A percentile compares a stretch with the other conserved stretches of the same genome.
Evolutionary conservation across 2,888 invertebrate genomes (phyloP).

Genomic region (Scaptomyza cyrtandrae): DNA sequence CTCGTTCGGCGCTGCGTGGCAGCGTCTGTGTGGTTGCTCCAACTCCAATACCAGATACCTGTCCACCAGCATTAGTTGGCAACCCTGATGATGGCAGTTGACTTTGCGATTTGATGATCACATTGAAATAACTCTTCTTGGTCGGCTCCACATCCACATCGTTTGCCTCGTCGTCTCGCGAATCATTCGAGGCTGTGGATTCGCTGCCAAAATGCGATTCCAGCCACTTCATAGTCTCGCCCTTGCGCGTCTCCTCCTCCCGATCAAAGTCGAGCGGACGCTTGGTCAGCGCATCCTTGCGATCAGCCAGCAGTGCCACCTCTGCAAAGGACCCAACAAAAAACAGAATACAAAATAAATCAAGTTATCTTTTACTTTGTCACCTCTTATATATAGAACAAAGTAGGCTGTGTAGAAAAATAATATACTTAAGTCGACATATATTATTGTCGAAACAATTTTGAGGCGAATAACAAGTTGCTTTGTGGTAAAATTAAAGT

Average conservation of each 20-base stretch:
- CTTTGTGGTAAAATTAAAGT: too few relatives aligned
- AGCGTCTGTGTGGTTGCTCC: slow-evolving; percentile 71
- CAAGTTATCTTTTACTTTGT: too few relatives aligned
- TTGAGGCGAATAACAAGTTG: too few relatives aligned
- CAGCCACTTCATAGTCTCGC: slow-evolving; percentile 95
- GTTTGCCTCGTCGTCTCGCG: slow-evolving; percentile 85
- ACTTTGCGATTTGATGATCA: slow-evolving; percentile 88
- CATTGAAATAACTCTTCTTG: slow-evolving; percentile 91
- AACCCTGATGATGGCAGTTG: slow-evolving; percentile 33
- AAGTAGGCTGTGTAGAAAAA: too few relatives aligned
- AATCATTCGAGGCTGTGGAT: slow-evolving; percentile 89
- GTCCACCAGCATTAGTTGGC: background rate
- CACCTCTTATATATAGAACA: too few relatives aligned
- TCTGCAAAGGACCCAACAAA: slow-evolving; percentile 49
- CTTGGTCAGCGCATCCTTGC: slow-evolving; percentile 92
- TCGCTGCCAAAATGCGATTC: slow-evolving; percentile 96
- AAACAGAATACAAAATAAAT: too few relatives aligned
- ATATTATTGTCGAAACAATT: too few relatives aligned
- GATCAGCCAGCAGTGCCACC: slow-evolving; percentile 86
- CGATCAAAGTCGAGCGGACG: slow-evolving; percentile 93
- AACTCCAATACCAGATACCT: background rate
- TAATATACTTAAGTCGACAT: too few relatives aligned
- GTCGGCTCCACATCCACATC: slow-evolving; percentile 86
- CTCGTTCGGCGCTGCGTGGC: slow-evolving; percentile 70
- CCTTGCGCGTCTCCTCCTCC: slow-evolving; percentile 94